Evolutionary conservation across 2,888 invertebrate genomes (phyloP).

Genomic region (Malachius bipustulatus): DNA sequence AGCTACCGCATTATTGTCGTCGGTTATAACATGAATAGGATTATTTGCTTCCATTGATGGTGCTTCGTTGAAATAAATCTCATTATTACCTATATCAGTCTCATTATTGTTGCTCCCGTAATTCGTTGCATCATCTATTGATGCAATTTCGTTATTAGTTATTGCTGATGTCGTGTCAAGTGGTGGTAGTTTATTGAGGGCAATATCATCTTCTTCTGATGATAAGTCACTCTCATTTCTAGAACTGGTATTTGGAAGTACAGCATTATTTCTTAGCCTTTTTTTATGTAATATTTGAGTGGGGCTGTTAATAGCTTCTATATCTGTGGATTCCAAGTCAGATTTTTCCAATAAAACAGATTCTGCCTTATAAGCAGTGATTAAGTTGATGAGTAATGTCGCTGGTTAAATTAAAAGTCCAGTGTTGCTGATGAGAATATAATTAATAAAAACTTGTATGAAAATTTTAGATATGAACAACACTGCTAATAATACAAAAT

Average conservation of each 20-base stretch:
- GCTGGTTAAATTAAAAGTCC: too few relatives aligned
- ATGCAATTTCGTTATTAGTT: not conserved
- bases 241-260: not conserved
- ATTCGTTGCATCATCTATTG: constrained; percentile 3
- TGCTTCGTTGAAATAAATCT: constrained; percentile 1
- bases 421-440: too few relatives aligned
- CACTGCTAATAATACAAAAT: too few relatives aligned
- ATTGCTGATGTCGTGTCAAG: too few relatives aligned
- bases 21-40: too few relatives aligned
- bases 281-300: constrained; percentile 4
- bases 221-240: not conserved
- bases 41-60: too few relatives aligned
- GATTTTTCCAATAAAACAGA: constrained; percentile 2
- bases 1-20: too few relatives aligned
- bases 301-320: constrained; percentile 6
- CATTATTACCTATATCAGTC: constrained; percentile 1
- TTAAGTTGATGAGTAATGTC: too few relatives aligned
- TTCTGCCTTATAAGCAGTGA: constrained; percentile 5
- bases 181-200: not conserved
- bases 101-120: not conserved
- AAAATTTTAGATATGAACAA: too few relatives aligned
- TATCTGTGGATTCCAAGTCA: constrained; percentile 6
- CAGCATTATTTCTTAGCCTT: not conserved
- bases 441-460: too few relatives aligned
- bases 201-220: not conserved